Percentiles rank a stretch among this genome's conserved stretches.
Evolutionary conservation across 2,797 vertebrate species (phyloP).

Genomic region (Orestias chungarensis): DNA sequence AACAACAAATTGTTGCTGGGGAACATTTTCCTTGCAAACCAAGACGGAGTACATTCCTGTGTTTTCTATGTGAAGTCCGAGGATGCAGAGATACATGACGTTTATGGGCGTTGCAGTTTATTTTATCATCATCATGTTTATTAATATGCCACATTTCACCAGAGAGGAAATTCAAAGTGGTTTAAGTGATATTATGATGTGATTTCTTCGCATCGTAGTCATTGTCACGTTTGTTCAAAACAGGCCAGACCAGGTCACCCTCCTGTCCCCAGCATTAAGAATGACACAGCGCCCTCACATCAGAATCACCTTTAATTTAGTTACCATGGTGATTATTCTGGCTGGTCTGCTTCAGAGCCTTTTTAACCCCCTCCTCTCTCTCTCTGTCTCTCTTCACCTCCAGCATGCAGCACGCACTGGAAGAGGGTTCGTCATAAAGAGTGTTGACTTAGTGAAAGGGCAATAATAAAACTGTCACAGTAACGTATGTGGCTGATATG

Average conservation of each 20-base stretch:
- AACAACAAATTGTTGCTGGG: background rate
- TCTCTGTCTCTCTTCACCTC: constrained; percentile 56
- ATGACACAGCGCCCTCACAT: constrained; percentile 47
- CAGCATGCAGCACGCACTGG: constrained; percentile 33
- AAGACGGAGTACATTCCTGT: constrained; percentile 7
- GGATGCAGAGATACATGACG: background rate
- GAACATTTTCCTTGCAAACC: background rate
- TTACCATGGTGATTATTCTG: constrained; percentile 74
- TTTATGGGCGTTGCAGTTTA: constrained; percentile 12
- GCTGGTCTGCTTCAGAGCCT: constrained; percentile 18
- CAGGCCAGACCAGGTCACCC: constrained; percentile 17
- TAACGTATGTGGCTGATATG: constrained; percentile 53
- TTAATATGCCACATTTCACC: no score
- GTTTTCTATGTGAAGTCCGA: background rate
- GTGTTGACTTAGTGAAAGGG: constrained; percentile 46
- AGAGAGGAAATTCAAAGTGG: no score
- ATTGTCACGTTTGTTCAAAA: background rate
- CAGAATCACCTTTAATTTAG: constrained; percentile 52
- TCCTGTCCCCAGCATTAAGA: constrained; percentile 19
- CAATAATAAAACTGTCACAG: constrained; percentile 71
- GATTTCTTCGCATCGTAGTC: background rate
- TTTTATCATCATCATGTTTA: no score
- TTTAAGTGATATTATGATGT: no score
- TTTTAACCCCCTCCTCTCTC: constrained; percentile 31
- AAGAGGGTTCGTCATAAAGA: constrained; percentile 33